Evolutionary conservation across 2,888 invertebrate species (phyloP), one percentile per base, ranked within the genome.

Genomic region (Brachycybe producta): DNA sequence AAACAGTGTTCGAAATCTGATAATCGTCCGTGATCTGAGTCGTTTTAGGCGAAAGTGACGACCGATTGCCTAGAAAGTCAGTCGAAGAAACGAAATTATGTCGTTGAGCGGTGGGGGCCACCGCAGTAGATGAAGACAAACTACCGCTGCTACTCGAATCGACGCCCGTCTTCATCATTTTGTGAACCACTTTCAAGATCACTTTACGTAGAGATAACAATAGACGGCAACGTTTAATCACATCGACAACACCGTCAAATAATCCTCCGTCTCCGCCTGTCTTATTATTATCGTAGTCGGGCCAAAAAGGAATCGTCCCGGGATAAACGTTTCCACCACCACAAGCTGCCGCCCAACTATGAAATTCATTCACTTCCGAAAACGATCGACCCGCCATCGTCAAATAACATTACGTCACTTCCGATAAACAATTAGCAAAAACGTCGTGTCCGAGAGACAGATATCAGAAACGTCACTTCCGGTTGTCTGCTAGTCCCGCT

Each of bases 11-110:
- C 30, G 88, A 86, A 62, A 95, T 86, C 65, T 84, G 82, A 69
- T 90, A 95, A 70, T 94, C 91, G 55, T 87, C 83, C 43, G 80
- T 81, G 58, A 94, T 83, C 40, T 83, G 80, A 47, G 81, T 80
- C 60, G 78, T 77, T 75, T 90, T 91, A 35, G 65, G 60, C 44
- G 58, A 56, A 15, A 66, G 54, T 3, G 58, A 43, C 5, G 51
- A 32, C 21, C 58, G 49, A 34, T 53, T 53, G 13, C 51, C 53
- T 4, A 53, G 26, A 17, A 52, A 41, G 36, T 53, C 53, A 7
- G 36, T 7, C 36, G n/a, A n/a, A n/a, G n/a, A n/a, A n/a, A n/a
- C n/a, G n/a, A n/a, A n/a, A n/a, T n/a, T n/a, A n/a, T n/a, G n/a
- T n/a, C n/a, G n/a, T n/a, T n/a, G n/a, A n/a, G n/a, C n/a, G n/a